Conservation (phyloP, 2,797 vertebrate genomes). For the Allobates femoralis region DNA sequence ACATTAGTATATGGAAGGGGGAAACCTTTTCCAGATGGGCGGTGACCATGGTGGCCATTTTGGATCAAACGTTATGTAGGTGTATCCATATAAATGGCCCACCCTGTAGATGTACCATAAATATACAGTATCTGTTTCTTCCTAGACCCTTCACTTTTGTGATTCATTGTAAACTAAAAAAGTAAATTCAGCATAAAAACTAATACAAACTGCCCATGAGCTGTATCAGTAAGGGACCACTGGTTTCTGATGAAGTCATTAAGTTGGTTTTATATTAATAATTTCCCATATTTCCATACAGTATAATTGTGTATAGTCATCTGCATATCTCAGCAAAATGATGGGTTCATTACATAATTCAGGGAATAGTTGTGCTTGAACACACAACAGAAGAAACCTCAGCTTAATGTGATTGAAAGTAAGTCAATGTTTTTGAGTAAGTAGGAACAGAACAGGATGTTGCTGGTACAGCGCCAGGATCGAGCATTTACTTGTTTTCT, state of each 20-base stretch:
- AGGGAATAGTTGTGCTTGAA: not conserved
- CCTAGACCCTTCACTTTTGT: too few relatives aligned
- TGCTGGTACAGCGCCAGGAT: slow-evolving; percentile 1
- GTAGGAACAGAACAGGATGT: not conserved
- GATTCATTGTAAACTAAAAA: not conserved
- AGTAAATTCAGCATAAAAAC: not conserved
- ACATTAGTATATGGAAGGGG: too few relatives aligned
- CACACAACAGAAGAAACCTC: not conserved
- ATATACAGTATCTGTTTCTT: too few relatives aligned
- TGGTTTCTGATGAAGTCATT: not conserved
- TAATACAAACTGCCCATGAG: not conserved
- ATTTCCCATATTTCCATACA: not conserved
- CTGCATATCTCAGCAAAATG: not conserved
- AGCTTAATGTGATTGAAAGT: not conserved
- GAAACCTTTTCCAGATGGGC: too few relatives aligned
- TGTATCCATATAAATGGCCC: too few relatives aligned
- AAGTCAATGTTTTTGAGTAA: not conserved
- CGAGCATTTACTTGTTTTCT: not conserved
- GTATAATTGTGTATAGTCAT: not conserved
- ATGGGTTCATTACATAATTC: not conserved
- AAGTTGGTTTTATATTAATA: not conserved
- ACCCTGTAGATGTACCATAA: too few relatives aligned
- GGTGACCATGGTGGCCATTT: too few relatives aligned
- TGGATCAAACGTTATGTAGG: too few relatives aligned
- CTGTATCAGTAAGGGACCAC: not conserved